Percentiles rank a stretch among this genome's conserved stretches.
phyloP scores from a whole-genome alignment of 2,797 vertebrate genomes.

The Streptopelia turtur region DNA sequence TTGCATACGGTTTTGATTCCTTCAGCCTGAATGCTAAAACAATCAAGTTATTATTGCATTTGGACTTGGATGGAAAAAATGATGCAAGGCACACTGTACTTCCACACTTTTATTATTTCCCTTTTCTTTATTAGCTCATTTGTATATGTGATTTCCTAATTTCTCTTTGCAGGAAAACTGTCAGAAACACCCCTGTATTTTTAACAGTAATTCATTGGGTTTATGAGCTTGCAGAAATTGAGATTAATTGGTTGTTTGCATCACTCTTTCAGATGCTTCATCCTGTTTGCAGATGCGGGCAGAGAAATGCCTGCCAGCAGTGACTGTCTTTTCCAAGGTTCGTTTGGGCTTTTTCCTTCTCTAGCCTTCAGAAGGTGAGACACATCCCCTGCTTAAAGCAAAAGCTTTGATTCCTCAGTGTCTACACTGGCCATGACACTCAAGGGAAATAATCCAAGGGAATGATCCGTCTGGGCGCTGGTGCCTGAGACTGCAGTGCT shows the following conservation, averaged over 20 bases:
- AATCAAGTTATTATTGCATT: neutral
- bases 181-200: neutral
- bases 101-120: neutral
- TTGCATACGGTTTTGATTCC: neutral
- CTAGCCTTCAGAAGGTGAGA: neutral
- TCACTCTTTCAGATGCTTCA: neutral
- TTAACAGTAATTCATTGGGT: neutral
- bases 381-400: neutral
- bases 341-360: neutral
- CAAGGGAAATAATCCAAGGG: neutral
- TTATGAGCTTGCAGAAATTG: neutral
- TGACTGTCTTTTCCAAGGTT: neutral
- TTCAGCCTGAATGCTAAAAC: neutral
- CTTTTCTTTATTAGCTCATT: neutral
- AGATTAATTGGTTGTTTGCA: neutral
- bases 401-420: neutral
- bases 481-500: neutral
- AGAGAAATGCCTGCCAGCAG: neutral
- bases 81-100: neutral
- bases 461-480: neutral
- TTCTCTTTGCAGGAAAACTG: neutral
- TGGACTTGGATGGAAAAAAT: neutral
- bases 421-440: neutral
- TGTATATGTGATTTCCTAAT: neutral
- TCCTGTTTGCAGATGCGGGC: neutral